Evolutionary conservation across 2,888 invertebrate species (phyloP).

Genomic region (Rhogogaster chlorosoma): DNA sequence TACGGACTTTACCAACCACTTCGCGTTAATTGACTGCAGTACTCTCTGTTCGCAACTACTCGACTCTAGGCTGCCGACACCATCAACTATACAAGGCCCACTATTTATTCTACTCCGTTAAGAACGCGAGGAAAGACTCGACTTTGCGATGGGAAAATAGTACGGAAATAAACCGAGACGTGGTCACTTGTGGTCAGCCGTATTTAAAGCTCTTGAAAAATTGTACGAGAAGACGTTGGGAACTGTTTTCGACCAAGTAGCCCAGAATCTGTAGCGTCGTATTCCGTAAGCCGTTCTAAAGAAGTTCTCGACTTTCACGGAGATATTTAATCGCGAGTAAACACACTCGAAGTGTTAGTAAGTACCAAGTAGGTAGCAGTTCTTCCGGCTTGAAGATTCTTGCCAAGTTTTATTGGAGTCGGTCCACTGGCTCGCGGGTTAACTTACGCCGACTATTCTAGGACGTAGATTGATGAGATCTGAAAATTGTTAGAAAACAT

Average conservation of each 20-base stretch:
- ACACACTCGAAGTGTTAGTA: background rate
- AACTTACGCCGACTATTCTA: background rate
- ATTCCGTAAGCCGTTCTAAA: background rate
- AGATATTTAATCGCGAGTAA: background rate
- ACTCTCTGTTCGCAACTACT: conserved; percentile 16
- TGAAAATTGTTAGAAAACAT: background rate
- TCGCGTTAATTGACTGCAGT: conserved; percentile 40
- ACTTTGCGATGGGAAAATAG: background rate
- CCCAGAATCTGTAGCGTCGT: background rate
- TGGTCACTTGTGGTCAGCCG: background rate
- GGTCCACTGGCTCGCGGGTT: background rate
- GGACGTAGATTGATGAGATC: background rate
- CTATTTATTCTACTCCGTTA: background rate
- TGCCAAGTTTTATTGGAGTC: conserved; percentile 4
- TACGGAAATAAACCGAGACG: background rate
- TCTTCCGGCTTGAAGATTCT: background rate
- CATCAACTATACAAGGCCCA: background rate
- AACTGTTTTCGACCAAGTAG: background rate
- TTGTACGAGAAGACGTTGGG: background rate
- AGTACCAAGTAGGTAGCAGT: background rate
- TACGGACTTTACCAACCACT: conserved; percentile 14
- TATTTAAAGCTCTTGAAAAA: background rate
- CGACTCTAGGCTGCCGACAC: background rate
- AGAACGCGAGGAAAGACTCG: background rate
- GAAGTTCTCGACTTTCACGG: background rate